Evolutionary conservation across 2,797 vertebrate species (phyloP).

Genomic region (Phrynocephalus vlangalii): DNA sequence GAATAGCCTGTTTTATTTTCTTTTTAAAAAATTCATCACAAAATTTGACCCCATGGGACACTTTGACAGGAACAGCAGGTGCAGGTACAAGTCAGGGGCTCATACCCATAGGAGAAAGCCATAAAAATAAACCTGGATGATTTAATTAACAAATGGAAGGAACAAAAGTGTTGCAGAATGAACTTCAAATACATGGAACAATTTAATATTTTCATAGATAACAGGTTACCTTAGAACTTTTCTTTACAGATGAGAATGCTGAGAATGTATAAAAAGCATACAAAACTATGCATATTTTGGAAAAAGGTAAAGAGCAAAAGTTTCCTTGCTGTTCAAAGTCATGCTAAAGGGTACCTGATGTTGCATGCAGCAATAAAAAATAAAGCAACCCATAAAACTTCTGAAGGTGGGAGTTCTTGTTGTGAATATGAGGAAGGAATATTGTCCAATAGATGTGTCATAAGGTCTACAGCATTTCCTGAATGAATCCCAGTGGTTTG

Average conservation of each 20-base stretch:
- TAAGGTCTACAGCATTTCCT: background rate
- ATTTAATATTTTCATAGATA: background rate
- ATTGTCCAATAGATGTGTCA: background rate
- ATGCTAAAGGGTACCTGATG: background rate
- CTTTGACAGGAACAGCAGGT: conserved; percentile 42
- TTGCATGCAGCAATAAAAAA: background rate
- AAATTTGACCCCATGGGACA: conserved; percentile 30
- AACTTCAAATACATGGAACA: conserved; percentile 11
- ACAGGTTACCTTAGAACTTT: conserved; percentile 3
- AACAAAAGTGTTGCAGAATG: conserved; percentile 1
- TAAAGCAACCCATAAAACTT: background rate
- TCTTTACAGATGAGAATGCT: background rate
- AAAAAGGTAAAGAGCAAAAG: background rate
- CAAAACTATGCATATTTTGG: background rate
- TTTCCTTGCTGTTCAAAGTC: background rate
- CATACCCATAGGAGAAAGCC: conserved; percentile 24
- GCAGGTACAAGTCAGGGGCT: background rate
- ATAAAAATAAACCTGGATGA: conserved; percentile 30
- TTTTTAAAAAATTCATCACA: conserved; percentile 24
- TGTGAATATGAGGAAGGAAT: background rate
- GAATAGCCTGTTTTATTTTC: conserved; percentile 24
- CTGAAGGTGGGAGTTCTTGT: background rate
- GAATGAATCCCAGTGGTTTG: background rate
- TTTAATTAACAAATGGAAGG: conserved; percentile 30
- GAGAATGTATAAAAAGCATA: background rate